A percentile compares a stretch with the other conserved stretches of the same genome.
Evolutionary conservation across 1,140 invertebrate species (phyloP).

Genomic region (silkworm (Bombyx mori)): ASM3026992v2 NC_085124.1:15487001-15487500

Average conservation of each 20-base stretch:
- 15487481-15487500: constrained; percentile 19
- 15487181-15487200: no score
- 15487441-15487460: constrained; percentile 83
- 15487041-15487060: no score
- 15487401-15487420: constrained; percentile 86
- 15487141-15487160: no score
- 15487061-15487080: no score
- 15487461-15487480: constrained; percentile 83
- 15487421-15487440: constrained; percentile 82
- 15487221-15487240: no score
- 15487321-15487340: constrained; percentile 86
- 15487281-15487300: background rate
- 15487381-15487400: constrained; percentile 87
- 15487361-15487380: constrained; percentile 94
- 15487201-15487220: no score
- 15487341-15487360: constrained; percentile 99
- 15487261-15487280: background rate
- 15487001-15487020: no score
- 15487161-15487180: no score
- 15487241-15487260: background rate
- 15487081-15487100: no score
- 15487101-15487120: no score
- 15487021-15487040: no score
- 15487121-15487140: no score
- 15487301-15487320: constrained; percentile 6